Evolutionary conservation across 37 sponge, comb jelly and placozoan species (phyloP), one percentile per base, ranked within the genome.

Genomic region (Lycopodina hypogea): DNA sequence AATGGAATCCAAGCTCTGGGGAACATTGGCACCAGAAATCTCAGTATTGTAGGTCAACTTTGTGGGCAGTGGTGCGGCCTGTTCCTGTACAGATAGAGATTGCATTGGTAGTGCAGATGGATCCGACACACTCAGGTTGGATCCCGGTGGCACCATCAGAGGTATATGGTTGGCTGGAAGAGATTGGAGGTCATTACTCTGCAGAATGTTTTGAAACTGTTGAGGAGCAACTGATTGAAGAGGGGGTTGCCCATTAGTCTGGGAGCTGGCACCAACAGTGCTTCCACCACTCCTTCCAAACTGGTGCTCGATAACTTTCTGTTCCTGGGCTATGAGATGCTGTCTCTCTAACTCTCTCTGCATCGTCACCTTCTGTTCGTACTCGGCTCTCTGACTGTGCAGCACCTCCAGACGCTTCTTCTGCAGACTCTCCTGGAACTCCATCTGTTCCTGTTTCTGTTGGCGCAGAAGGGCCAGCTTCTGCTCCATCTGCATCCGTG

Each of bases 401-500:
- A 75, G 50, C 2, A 50, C 42, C 41, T 75, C 80, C 59, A 89
- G 70, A 35, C 87, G 39, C 82, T 87, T 59, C 60, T 82, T 69
- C 71, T 84, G 84, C 69, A 90, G 78, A n/a, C 80, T 28, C 41
- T 90, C 78, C 38, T 85, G 90, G 83, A 84, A 93, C 17, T 80
- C 88, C 51, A 88, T 33, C 78, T 99, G 89, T 79, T 99, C 96
- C 42, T 73, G 78, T 77, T 94, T 93, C 78, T 95, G 96, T 73
- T 95, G 96, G 34, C 96, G 83, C 4, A 95, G 83, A 9, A 94
- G 87, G 8, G 94, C 94, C 28, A 96, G 82, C 62, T 99, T 99
- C 89, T 97, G 95, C 71, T 97, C 95, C 88, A 97, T 82, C 78
- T 95, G 96, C 85, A 99, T 87, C 18, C 92, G 84, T 32, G 92